phyloP scores from a whole-genome alignment of 2,797 vertebrate species.

The Artibeus jamaicensis region DNA sequence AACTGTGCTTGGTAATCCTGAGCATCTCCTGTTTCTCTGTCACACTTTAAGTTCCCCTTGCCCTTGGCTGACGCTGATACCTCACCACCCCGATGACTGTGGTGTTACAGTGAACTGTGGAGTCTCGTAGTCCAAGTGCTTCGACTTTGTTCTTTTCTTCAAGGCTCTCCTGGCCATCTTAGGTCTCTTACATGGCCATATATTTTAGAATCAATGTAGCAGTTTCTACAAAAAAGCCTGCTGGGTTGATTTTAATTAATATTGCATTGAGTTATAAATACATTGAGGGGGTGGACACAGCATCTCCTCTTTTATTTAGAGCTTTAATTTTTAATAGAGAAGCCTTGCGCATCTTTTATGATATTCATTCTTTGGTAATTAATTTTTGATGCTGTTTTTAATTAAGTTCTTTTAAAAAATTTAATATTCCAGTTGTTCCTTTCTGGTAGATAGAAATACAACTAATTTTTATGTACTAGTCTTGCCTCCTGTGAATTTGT shows the following conservation, averaged over 20 bases:
- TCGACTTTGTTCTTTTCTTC: neutral
- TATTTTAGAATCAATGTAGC: neutral
- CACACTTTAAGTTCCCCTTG: neutral
- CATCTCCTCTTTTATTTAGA: neutral
- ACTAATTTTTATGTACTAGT: neutral
- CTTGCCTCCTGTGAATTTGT: neutral
- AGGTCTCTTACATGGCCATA: neutral
- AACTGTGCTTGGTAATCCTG: neutral
- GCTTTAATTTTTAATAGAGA: neutral
- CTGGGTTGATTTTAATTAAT: neutral
- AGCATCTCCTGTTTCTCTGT: neutral
- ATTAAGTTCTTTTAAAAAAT: neutral
- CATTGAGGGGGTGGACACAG: neutral
- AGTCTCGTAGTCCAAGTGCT: neutral
- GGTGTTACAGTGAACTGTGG: neutral
- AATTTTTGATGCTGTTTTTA: conserved; percentile 21
- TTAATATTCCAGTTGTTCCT: neutral
- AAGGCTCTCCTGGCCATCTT: neutral
- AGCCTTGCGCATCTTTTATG: neutral
- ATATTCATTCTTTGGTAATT: neutral
- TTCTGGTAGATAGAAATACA: neutral
- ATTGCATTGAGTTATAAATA: neutral
- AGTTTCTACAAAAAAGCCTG: neutral
- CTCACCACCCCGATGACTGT: neutral
- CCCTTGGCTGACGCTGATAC: neutral